Conservation (phyloP, 2,797 vertebrate species). For the Acestrorhynchus altus region DNA sequence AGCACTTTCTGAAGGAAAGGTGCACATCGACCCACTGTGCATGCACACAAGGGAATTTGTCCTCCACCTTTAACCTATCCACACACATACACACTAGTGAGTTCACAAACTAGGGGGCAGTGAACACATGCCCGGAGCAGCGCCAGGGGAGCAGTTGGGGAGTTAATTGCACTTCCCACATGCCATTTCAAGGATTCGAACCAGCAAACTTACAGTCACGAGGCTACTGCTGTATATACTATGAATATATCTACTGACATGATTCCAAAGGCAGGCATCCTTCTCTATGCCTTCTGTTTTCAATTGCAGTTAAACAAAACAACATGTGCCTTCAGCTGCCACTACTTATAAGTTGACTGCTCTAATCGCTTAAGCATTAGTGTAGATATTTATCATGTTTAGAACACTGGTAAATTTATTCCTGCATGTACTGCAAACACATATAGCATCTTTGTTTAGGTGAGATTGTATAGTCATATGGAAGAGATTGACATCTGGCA, state of each 20-base stretch:
- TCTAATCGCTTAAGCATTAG: constrained; percentile 65
- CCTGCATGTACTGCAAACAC: constrained; percentile 38
- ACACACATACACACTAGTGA: no score
- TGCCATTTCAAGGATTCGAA: no score
- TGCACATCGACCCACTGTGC: no score
- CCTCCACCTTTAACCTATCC: no score
- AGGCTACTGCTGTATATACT: no score
- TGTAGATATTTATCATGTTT: constrained; percentile 48
- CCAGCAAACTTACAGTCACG: no score
- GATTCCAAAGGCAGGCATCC: background rate
- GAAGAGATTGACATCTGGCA: constrained; percentile 66
- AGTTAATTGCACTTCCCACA: no score
- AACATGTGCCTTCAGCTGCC: constrained; percentile 57
- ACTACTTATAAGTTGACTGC: constrained; percentile 63
- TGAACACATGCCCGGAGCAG: no score
- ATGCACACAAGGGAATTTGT: no score
- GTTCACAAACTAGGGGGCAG: no score
- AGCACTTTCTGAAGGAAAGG: background rate
- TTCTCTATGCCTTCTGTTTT: constrained; percentile 40
- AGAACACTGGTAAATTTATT: constrained; percentile 42
- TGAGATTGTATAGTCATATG: constrained; percentile 61
- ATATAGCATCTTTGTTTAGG: constrained; percentile 51
- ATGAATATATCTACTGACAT: no score
- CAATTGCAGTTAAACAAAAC: constrained; percentile 48
- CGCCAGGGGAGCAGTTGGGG: no score